Percentiles rank a stretch among this genome's conserved stretches.
Conservation (phyloP, 2,113 vertebrate genomes). For the Spea multiplicata region DNA sequence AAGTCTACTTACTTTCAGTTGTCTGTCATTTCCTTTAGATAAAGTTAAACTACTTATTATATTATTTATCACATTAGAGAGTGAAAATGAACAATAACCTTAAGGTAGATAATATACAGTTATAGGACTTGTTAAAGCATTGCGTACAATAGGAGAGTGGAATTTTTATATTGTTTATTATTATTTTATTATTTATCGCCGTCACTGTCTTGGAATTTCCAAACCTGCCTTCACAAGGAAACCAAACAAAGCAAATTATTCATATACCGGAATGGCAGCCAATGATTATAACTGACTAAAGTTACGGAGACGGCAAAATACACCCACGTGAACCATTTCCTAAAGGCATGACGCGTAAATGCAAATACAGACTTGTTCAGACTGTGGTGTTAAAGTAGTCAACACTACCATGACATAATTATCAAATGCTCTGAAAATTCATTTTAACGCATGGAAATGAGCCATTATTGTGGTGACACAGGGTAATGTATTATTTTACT, state of each 20-base stretch:
- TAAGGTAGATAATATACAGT: background rate
- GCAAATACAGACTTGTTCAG: too few relatives aligned
- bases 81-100: background rate
- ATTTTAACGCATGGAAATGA: too few relatives aligned
- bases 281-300: too few relatives aligned
- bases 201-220: background rate
- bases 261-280: background rate
- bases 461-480: too few relatives aligned
- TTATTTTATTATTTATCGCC: background rate
- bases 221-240: background rate
- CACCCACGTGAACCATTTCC: too few relatives aligned
- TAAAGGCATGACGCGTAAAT: too few relatives aligned
- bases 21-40: background rate
- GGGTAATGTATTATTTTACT: too few relatives aligned
- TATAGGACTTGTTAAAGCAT: background rate
- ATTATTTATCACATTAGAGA: background rate
- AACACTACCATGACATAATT: too few relatives aligned
- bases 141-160: background rate
- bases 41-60: background rate
- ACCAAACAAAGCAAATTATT: background rate
- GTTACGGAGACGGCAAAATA: too few relatives aligned
- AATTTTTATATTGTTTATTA: background rate
- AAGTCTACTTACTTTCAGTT: background rate
- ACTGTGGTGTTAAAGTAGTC: too few relatives aligned
- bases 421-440: too few relatives aligned